Base-by-base conservation (phyloP, 2,797 vertebrate genomes). In the Liasis olivaceus region DNA sequence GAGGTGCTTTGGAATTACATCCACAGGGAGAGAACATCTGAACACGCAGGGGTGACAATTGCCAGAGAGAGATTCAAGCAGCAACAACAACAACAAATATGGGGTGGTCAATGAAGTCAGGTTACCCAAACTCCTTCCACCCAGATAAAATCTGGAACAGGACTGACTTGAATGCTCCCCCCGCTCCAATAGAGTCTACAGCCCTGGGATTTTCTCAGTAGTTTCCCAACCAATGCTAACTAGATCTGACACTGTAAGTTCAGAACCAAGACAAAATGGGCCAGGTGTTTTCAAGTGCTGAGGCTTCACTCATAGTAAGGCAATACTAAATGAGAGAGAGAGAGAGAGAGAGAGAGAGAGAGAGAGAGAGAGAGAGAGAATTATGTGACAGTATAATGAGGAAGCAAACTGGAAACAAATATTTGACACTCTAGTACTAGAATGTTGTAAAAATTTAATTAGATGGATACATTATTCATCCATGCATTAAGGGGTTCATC, bases 381-480 rank as follows among this genome's bases (percentile, higher is more conserved):
- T 98, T 98, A 97, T 97, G 98, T 98, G 98, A 98, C 98, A 98
- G 98, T 97, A 96, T 98, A 98, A 98, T 97, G 98, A 98, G 98
- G 97, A 98, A 97, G 98, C 97, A 98, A 98, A 97, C 97, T 97
- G 97, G 97, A 98, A 98, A 98, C 98, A 98, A 98, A 97, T 97
- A 98, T 99, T 99, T 98, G 98, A 99, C 98, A 98, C 98, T 98
- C 98, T 95, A 97, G 97, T 91, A 95, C 97, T 98, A 99, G 98
- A 99, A 99, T 98, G 98, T 98, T 98, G 98, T 98, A 98, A 98
- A 98, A 98, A 97, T 98, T 98, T 99, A 98, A 99, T 99, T 98
- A 98, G 98, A 97, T 98, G 98, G 97, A 98, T 98, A 97, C 98
- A 98, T 99, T 98, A 98, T 98, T 98, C 98, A 98, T 98, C 97